Conservation (phyloP, 2,797 vertebrate genomes). For the Mormyrus proboscirostris region DNA sequence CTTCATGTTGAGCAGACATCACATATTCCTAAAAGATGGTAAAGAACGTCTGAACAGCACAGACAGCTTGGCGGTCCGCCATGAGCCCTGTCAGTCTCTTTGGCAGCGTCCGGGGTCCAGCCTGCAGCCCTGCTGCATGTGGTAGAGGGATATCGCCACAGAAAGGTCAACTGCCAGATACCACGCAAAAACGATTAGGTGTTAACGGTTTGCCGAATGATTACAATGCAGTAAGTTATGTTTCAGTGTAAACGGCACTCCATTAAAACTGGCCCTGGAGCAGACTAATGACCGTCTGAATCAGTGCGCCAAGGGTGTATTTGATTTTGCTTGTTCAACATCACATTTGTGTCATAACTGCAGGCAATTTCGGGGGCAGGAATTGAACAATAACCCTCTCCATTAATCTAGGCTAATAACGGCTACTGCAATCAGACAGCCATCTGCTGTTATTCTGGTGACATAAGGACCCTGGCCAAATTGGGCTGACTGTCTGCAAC, state of each 20-base stretch:
- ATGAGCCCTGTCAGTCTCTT: not conserved
- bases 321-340: conserved; percentile 23
- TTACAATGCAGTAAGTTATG: conserved; percentile 12
- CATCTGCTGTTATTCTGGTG: conserved; percentile 28
- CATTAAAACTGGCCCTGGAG: conserved; percentile 12
- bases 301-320: conserved; percentile 8
- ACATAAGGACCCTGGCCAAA: conserved; percentile 20
- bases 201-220: conserved; percentile 5
- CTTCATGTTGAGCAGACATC: not conserved
- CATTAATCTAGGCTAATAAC: conserved; percentile 30
- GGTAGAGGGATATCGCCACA: not conserved
- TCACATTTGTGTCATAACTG: conserved; percentile 23
- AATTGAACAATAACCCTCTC: conserved; percentile 24
- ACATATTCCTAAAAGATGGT: not conserved
- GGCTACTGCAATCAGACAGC: conserved; percentile 11
- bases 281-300: conserved; percentile 21
- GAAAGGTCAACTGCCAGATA: conserved; percentile 17
- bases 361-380: conserved; percentile 23
- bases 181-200: not conserved
- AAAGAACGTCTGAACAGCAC: no score
- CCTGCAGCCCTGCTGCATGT: not conserved
- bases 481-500: not conserved
- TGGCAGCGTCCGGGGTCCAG: not conserved
- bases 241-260: conserved; percentile 6
- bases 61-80: not conserved